Evolutionary conservation across 1,140 invertebrate genomes (phyloP).

Genomic region (Rhyzopertha dominica): DNA sequence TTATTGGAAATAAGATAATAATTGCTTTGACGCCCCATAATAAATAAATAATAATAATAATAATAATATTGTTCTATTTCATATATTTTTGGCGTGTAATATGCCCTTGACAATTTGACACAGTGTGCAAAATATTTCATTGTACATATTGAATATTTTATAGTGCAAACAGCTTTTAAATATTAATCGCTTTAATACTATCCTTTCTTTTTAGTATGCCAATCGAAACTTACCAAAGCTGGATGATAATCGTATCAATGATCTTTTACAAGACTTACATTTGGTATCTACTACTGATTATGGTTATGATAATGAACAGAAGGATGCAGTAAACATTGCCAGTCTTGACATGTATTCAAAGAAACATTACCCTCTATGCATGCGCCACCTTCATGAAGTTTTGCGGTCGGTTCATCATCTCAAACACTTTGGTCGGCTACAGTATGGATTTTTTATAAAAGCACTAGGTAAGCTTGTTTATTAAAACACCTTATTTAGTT

Average conservation of each 20-base stretch:
- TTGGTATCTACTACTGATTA: no score
- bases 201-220: no score
- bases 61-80: no score
- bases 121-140: no score
- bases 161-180: not conserved
- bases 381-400: constrained; percentile 81
- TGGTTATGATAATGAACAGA: constrained; percentile 39
- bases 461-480: constrained; percentile 51
- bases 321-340: constrained; percentile 38
- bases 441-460: constrained; percentile 94
- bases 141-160: constrained; percentile 1
- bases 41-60: no score
- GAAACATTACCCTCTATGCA: constrained; percentile 89
- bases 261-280: constrained; percentile 69
- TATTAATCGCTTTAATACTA: constrained; percentile 3
- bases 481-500: no score
- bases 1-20: no score
- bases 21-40: no score
- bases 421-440: constrained; percentile 80
- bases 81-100: no score
- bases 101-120: no score
- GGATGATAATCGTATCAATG: constrained; percentile 75
- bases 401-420: constrained; percentile 79
- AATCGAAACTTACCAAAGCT: constrained; percentile 59
- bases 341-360: constrained; percentile 67